phyloP scores from a whole-genome alignment of 2,797 vertebrate species.

The Crax fasciolata region DNA sequence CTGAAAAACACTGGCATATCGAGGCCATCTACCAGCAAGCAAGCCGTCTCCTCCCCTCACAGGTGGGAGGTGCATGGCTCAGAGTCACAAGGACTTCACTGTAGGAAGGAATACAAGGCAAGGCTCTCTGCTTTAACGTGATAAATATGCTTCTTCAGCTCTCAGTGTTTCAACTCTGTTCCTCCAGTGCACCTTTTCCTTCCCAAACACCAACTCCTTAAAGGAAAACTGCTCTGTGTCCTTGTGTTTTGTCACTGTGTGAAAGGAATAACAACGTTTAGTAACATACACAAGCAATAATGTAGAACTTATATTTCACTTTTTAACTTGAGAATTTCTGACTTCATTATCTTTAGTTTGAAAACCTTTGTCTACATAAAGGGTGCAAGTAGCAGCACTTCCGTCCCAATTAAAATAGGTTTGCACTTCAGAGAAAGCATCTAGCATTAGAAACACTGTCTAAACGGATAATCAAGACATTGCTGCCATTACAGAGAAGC shows the following conservation, averaged over 20 bases:
- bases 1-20: not conserved
- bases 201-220: conserved; percentile 14
- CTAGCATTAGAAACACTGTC: not conserved
- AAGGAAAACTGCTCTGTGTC: not conserved
- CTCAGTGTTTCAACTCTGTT: not conserved
- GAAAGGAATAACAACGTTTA: not conserved
- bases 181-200: not conserved
- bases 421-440: not conserved
- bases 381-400: not conserved
- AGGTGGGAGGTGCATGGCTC: rapidly evolving
- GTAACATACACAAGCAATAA: not conserved
- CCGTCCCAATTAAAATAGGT: not conserved
- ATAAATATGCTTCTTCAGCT: not conserved
- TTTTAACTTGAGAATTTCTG: conserved; percentile 1
- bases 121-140: not conserved
- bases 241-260: not conserved
- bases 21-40: conserved; percentile 4
- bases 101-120: not conserved
- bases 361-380: not conserved
- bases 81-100: not conserved
- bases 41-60: not conserved
- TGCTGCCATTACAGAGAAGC: not conserved
- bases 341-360: not conserved
- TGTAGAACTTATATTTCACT: not conserved
- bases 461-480: conserved; percentile 13